Conservation (phyloP, 2,888 invertebrate genomes). For the Siphlonurus alternatus region DNA sequence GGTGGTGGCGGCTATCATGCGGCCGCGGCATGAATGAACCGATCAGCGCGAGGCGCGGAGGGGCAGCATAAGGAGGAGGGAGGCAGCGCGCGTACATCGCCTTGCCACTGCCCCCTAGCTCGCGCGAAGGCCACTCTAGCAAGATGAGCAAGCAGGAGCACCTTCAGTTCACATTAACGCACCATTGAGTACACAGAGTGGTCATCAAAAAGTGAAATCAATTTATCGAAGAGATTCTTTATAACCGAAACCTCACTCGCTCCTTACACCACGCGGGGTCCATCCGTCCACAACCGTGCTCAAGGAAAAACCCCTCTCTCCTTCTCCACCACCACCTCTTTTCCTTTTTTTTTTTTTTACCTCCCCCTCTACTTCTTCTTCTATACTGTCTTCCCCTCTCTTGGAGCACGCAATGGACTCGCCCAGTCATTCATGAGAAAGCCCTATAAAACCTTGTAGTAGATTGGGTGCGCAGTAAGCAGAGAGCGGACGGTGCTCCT, state of each 20-base stretch:
- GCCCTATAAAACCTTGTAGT: constrained; percentile 15
- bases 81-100: neutral
- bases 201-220: neutral
- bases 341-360: neutral
- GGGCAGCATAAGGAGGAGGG: neutral
- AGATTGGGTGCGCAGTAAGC: constrained; percentile 4
- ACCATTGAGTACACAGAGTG: neutral
- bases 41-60: neutral
- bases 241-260: too few relatives aligned
- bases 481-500: neutral
- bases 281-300: neutral
- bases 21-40: neutral
- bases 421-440: constrained; percentile 15
- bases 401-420: constrained; percentile 11
- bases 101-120: neutral
- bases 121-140: neutral
- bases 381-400: constrained; percentile 7
- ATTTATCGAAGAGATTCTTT: neutral
- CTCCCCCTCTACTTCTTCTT: constrained; percentile 1
- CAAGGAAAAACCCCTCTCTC: neutral
- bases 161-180: neutral
- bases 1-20: neutral
- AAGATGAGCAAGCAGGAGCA: neutral
- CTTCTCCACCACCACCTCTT: neutral
- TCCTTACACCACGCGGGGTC: neutral